These are phyloP conservation scores for Phanerotoma sp. DNA, from an alignment of 2,888 invertebrate genomes.

Conservation along the genomic window DNA sequence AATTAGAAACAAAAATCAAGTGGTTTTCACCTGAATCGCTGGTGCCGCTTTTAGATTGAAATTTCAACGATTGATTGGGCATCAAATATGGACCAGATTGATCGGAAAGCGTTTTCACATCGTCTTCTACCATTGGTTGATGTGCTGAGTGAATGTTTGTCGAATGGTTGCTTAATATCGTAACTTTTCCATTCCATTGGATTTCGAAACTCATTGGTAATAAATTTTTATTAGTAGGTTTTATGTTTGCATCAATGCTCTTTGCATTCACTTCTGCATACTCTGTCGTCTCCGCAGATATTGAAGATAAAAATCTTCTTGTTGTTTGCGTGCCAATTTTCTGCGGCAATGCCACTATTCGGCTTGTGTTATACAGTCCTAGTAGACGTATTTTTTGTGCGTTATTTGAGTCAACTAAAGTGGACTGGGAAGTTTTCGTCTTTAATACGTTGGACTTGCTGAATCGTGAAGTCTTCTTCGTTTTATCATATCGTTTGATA, in stretches of 20 bases:
- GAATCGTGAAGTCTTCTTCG: no score
- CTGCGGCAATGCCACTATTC: background rate
- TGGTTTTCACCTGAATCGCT: slow-evolving; percentile 12
- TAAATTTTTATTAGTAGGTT: slow-evolving; percentile 11
- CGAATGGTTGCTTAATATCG: background rate
- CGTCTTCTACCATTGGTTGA: slow-evolving; percentile 6
- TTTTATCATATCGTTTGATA: no score
- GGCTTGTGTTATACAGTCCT: slow-evolving; percentile 6
- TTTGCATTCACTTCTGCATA: background rate
- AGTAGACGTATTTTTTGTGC: slow-evolving; percentile 16
- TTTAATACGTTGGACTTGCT: no score
- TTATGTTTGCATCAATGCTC: slow-evolving; percentile 10
- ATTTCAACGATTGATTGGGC: slow-evolving; percentile 7
- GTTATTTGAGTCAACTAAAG: no score
- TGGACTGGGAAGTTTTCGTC: no score
- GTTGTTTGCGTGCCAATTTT: slow-evolving; percentile 2
- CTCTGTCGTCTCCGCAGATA: background rate
- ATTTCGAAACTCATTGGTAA: background rate
- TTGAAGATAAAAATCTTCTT: slow-evolving; percentile 7
- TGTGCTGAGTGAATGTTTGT: background rate
- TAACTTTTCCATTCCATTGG: slow-evolving; percentile 8
- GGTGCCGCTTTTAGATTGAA: slow-evolving; percentile 13
- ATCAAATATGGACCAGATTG: slow-evolving; percentile 6
- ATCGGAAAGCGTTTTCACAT: slow-evolving; percentile 11
- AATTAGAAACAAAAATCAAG: slow-evolving; percentile 3